These are phyloP conservation scores for Syngnathus scovelli DNA, from an alignment of 2,113 vertebrate genomes.

Conservation along the genomic window DNA sequence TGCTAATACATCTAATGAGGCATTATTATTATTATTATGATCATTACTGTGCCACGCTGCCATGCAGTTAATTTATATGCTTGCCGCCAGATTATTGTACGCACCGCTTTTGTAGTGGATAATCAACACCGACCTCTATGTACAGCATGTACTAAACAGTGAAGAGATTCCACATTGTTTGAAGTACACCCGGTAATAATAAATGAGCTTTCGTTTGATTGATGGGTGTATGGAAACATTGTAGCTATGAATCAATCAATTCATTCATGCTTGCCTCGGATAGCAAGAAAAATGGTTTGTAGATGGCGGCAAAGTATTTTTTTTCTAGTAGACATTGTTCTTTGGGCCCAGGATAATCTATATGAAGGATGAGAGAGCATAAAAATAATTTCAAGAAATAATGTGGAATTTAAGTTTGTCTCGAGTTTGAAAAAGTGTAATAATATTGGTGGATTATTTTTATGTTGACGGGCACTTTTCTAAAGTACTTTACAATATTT, in stretches of 20 bases:
- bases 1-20: neutral
- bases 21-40: neutral
- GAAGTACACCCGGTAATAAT: neutral
- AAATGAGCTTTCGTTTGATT: neutral
- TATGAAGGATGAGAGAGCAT: too few relatives aligned
- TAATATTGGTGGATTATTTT: neutral
- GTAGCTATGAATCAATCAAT: too few relatives aligned
- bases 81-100: neutral
- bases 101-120: slow-evolving; percentile 6
- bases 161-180: slow-evolving; percentile 47
- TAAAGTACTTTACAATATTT: too few relatives aligned
- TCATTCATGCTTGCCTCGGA: too few relatives aligned
- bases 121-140: slow-evolving; percentile 5
- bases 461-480: too few relatives aligned
- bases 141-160: slow-evolving; percentile 34
- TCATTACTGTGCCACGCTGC: neutral
- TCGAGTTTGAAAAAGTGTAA: too few relatives aligned
- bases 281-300: too few relatives aligned
- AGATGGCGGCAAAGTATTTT: too few relatives aligned
- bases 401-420: too few relatives aligned
- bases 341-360: too few relatives aligned
- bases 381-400: too few relatives aligned
- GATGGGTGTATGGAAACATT: neutral
- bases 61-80: neutral
- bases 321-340: too few relatives aligned